Evolutionary conservation across 2,888 invertebrate genomes (phyloP), one percentile per base, ranked within the genome.

Genomic region (Polyploca ridens): DNA sequence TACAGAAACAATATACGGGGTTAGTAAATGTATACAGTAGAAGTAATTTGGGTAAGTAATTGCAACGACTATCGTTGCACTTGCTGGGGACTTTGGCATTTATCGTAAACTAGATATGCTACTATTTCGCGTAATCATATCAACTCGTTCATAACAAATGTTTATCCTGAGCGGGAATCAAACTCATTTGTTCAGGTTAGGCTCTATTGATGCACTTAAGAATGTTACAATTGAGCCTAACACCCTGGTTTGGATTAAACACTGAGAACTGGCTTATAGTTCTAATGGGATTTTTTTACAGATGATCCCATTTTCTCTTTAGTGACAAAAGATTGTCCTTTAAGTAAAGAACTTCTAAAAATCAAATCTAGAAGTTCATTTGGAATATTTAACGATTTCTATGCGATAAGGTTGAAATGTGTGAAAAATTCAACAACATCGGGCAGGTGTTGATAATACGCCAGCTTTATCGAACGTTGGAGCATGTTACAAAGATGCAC

Each of bases 391-490:
- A 41, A 41, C 59, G 10, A 60, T 10, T 8, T 19, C 19, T 8
- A 8, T 5, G n/a, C 54, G 54, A 38, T 60, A 60, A 33, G 1
- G 11, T 33, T n/a, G 16, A 60, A 16, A 16, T 60, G 11, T n/a
- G 33, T 33, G 35, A 14, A 60, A 19, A 16, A 19, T 54, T 54
- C 10, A 54, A 38, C 13, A 19, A 41, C 41, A 13, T 61, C 6
- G 16, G 44, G 16, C 33, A 10, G 41, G 44, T 69, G 54, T 41
- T 61, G 66, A 58, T 67, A 58, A 68, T 63, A 14, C 27, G 67
- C 62, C 63, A 14, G 58, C 38, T 66, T 70, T 60, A 75, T 67
- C 62, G 62, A 62, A 65, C n/a, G 65, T 27, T 58, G 58, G n/a
- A 63, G 59, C n/a, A 67, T 64, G 63, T 62, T 57, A 58, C 58